These are phyloP conservation scores for Antheraea yamamai DNA, from an alignment of 2,888 invertebrate species.

Conservation along the genomic window DNA sequence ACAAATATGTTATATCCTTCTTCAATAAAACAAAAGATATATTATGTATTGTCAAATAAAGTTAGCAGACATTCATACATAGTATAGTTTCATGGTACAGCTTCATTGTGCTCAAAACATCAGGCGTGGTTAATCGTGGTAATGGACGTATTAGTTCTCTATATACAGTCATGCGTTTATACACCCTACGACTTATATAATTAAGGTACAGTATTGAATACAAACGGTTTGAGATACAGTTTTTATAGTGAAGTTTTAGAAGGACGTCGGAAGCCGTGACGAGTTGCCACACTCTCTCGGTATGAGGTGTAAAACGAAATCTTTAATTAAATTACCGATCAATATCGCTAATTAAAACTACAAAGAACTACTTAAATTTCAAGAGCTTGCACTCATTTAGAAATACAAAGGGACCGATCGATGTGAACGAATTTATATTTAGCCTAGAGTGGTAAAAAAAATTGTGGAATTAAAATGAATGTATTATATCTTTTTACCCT, in stretches of 20 bases:
- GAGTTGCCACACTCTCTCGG: conserved; percentile 49
- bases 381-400: background rate
- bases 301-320: background rate
- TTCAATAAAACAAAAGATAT: background rate
- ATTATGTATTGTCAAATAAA: background rate
- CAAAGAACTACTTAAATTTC: background rate
- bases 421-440: background rate
- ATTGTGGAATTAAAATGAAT: too few relatives aligned
- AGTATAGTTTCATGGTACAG: conserved; percentile 22
- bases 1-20: background rate
- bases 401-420: background rate
- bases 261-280: conserved; percentile 65
- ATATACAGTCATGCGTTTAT: conserved; percentile 32
- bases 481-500: too few relatives aligned
- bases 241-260: conserved; percentile 54
- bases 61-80: background rate
- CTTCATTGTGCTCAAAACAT: conserved; percentile 52
- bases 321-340: background rate
- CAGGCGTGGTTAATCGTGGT: conserved; percentile 66
- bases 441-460: background rate
- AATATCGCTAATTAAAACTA: background rate
- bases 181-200: conserved; percentile 29
- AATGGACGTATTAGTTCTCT: conserved; percentile 55
- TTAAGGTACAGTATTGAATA: conserved; percentile 41
- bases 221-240: conserved; percentile 50